A percentile compares a stretch with the other conserved stretches of the same genome.
Evolutionary conservation across 2,113 vertebrate genomes (phyloP).

Genomic region (Leucosticte australis): DNA sequence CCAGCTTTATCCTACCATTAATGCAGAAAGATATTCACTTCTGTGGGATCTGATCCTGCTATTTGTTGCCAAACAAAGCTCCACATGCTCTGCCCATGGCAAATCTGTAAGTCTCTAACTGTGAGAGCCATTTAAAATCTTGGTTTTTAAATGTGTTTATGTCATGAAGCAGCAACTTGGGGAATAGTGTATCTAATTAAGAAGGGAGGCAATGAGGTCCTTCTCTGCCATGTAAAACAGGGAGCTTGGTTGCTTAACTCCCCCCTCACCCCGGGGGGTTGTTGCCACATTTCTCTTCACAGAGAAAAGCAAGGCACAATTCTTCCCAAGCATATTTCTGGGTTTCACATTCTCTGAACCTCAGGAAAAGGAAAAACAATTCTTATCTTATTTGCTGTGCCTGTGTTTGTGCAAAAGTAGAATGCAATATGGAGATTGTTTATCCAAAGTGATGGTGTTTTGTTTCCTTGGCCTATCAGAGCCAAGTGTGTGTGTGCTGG

Average conservation of each 20-base stretch:
- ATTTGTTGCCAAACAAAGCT: neutral
- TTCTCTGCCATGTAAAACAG: neutral
- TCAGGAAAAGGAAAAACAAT: too few relatives aligned
- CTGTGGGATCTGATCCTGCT: neutral
- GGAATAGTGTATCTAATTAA: neutral
- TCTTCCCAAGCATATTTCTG: too few relatives aligned
- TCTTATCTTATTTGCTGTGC: too few relatives aligned
- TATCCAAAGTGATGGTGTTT: too few relatives aligned
- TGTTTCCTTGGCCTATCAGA: too few relatives aligned
- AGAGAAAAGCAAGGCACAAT: too few relatives aligned
- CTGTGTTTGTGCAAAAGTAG: too few relatives aligned
- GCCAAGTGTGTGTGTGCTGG: too few relatives aligned
- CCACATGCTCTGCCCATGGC: neutral
- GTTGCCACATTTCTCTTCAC: too few relatives aligned
- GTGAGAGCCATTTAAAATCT: neutral
- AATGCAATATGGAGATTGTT: too few relatives aligned
- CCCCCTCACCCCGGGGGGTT: too few relatives aligned
- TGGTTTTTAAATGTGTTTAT: neutral
- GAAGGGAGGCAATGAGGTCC: neutral
- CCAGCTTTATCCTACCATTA: neutral
- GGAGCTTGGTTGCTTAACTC: neutral
- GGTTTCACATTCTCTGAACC: too few relatives aligned
- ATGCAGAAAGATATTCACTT: neutral
- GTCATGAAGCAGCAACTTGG: neutral
- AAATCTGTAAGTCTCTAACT: neutral